Evolutionary conservation across 2,113 vertebrate species (phyloP), one percentile per base, ranked within the genome.

Genomic region (Plectropomus leopardus): DNA sequence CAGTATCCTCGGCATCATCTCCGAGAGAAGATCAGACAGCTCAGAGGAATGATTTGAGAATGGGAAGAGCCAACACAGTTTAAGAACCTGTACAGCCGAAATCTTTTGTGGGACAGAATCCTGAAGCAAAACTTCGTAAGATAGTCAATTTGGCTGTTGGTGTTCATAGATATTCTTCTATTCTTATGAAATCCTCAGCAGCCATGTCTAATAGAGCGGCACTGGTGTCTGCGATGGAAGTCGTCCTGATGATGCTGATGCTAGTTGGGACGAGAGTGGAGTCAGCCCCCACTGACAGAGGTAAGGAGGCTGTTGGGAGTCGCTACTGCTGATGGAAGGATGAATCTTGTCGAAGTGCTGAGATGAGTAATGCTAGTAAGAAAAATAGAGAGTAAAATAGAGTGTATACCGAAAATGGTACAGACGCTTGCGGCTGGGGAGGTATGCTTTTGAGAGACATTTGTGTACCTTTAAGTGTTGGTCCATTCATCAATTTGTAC

Each of bases 211-310:
- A 10, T 48, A 63, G 53, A 30, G 32, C 51, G 24, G 50, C 21
- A 3, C 4, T n/a, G 1, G 30, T 21, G 63, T 76, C 23, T 4
- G 15, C 30, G 47, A 72, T 70, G 72, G 86, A 61, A 53, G 34
- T 76, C 0, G 42, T n/a, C 17, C 0, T 84, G 44, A 65, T 70
- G n/a, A 23, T 79, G 59, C 17, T 91, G 78, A 28, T 77, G 55
- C 4, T 80, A 16, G 48, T 77, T 0, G 23, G 74, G 28, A 50
- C 17, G 1, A 60, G 71, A 63, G 77, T 59, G 64, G 55, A 86
- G 8, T n/a, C 85, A 4, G 89, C 83, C 15, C 85, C 91, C 23
- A 67, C 63, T 0, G 69, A 84, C 1, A 84, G 75, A 89, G 89
- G 91, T 90, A 88, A 88, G 75, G 0, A 58, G 30, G 8, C 19